Conservation (phyloP, 2,113 vertebrate genomes). For the Phalacrocorax carbo region DNA sequence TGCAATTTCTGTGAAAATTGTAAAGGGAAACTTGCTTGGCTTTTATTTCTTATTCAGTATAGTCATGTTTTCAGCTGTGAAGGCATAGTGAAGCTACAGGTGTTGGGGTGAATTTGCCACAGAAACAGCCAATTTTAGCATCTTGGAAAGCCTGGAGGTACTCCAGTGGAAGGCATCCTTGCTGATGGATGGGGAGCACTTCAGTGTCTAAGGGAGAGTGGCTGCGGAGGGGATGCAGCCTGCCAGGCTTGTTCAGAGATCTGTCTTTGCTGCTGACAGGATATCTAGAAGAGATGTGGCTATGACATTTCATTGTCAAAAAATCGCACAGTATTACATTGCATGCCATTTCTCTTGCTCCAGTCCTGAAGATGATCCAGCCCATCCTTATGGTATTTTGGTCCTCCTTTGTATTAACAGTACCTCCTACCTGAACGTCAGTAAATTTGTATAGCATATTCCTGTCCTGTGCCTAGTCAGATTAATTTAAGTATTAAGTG, state of each 20-base stretch:
- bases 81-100: background rate
- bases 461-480: background rate
- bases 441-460: background rate
- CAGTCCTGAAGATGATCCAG: background rate
- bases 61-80: constrained; percentile 41
- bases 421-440: background rate
- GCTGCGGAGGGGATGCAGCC: background rate
- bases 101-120: background rate
- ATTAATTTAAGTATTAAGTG: background rate
- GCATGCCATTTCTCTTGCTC: background rate
- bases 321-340: background rate
- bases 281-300: background rate
- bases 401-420: background rate
- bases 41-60: background rate
- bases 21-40: background rate
- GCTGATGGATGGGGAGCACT: background rate
- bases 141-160: background rate
- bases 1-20: constrained; percentile 4
- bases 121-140: constrained; percentile 7
- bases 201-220: background rate
- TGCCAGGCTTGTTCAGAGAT: background rate
- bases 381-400: background rate
- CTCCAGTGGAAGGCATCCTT: background rate
- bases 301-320: background rate
- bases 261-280: background rate